A percentile compares a stretch with the other conserved stretches of the same genome.
Evolutionary conservation across 23 tunicate species (phyloP).

Genomic region (Botrylloides violaceus): DNA sequence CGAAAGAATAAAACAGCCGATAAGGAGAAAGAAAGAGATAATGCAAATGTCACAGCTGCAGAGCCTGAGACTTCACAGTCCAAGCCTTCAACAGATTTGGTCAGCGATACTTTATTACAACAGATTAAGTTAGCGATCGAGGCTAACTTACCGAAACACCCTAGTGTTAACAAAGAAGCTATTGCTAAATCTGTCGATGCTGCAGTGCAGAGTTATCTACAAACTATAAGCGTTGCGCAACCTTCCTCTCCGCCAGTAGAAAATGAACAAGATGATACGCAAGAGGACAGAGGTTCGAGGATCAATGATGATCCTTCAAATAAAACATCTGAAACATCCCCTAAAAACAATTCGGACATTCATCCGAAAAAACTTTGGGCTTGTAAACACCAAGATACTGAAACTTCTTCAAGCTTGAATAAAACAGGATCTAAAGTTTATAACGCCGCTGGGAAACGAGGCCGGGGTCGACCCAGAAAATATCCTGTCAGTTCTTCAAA

Average conservation of each 20-base stretch:
- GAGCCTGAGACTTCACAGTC: not conserved
- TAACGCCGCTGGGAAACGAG: constrained; percentile 33
- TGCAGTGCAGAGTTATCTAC: constrained; percentile 69
- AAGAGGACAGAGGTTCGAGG: not conserved
- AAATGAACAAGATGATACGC: not conserved
- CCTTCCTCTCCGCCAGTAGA: not conserved
- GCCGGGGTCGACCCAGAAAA: constrained; percentile 78
- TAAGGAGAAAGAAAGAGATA: not conserved
- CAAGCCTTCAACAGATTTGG: not conserved
- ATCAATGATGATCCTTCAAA: not conserved
- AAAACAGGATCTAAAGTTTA: no score
- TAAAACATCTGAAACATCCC: not conserved
- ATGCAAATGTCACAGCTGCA: not conserved
- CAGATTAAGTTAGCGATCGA: constrained; percentile 78
- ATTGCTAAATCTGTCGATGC: constrained; percentile 70
- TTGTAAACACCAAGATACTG: constrained; percentile 40
- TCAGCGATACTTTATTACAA: constrained; percentile 23
- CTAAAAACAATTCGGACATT: constrained; percentile 28
- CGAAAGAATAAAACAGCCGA: not conserved
- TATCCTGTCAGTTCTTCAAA: not conserved
- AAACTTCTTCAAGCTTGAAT: not conserved
- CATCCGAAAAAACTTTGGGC: constrained; percentile 85
- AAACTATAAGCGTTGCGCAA: not conserved
- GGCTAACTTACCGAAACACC: constrained; percentile 19
- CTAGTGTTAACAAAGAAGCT: constrained; percentile 29